Conservation (phyloP, 2,797 vertebrate genomes). For the Tapirus indicus region DNA sequence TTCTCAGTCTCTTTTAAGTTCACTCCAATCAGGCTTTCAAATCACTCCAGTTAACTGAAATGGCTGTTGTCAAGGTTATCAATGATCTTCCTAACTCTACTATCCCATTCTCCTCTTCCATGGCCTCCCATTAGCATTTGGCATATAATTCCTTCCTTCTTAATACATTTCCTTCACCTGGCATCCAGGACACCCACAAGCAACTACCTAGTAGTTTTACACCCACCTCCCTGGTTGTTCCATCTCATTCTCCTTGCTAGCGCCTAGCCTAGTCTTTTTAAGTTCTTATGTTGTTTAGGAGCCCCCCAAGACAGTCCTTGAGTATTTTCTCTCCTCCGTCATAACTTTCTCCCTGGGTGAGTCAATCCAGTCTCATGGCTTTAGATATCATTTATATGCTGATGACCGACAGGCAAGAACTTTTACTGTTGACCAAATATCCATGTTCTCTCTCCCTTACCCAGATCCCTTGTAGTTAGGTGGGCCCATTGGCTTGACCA, state of each 20-base stretch:
- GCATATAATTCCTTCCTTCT: not conserved
- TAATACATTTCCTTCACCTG: not conserved
- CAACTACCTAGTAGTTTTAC: not conserved
- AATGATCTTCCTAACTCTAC: not conserved
- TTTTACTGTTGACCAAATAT: not conserved
- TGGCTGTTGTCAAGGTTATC: not conserved
- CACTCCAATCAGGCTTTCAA: not conserved
- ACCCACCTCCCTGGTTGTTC: not conserved
- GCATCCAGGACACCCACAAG: not conserved
- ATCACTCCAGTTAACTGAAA: not conserved
- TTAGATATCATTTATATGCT: not conserved
- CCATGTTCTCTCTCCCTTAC: not conserved
- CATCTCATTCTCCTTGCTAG: not conserved
- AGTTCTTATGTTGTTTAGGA: not conserved
- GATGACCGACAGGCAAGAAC: not conserved
- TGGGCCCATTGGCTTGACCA: not conserved
- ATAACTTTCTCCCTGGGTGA: not conserved
- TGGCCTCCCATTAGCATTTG: not conserved
- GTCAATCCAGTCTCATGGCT: not conserved
- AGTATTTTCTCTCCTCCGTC: not conserved
- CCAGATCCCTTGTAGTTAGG: not conserved
- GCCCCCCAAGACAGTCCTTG: not conserved
- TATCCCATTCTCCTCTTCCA: not conserved
- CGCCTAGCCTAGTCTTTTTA: not conserved
- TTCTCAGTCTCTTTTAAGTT: not conserved